These are phyloP conservation scores for Melanotaenia parkinsoni DNA, from an alignment of 2,797 vertebrate genomes.

Conservation along the genomic window DNA sequence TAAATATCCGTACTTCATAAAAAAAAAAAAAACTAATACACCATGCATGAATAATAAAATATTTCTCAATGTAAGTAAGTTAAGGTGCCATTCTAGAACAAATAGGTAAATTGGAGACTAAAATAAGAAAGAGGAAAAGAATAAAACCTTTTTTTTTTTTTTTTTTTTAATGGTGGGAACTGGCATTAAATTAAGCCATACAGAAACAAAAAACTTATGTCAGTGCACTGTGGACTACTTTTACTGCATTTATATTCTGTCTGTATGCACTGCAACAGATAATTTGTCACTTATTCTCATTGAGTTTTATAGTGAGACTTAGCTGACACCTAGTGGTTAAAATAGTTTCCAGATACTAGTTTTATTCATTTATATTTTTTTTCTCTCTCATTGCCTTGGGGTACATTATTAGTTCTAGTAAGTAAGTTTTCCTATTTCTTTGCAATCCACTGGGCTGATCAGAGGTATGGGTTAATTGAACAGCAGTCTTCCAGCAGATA, in stretches of 20 bases:
- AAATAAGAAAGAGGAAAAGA: background rate
- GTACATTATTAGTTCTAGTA: slow-evolving; percentile 43
- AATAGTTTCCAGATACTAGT: slow-evolving; percentile 2
- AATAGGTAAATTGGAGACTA: background rate
- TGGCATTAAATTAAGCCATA: background rate
- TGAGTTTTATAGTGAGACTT: slow-evolving; percentile 48
- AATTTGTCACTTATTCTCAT: background rate
- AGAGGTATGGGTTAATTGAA: slow-evolving; percentile 58
- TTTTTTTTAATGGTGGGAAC: background rate
- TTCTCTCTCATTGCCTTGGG: background rate
- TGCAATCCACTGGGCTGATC: slow-evolving; percentile 30
- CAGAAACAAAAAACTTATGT: background rate
- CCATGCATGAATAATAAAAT: background rate
- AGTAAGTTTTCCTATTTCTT: slow-evolving; percentile 30
- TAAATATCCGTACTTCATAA: too few relatives aligned
- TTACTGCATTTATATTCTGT: background rate
- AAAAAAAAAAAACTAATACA: background rate
- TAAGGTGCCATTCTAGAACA: too few relatives aligned
- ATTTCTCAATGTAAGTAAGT: too few relatives aligned
- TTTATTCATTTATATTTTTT: background rate
- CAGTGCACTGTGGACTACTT: background rate
- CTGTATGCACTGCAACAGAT: background rate
- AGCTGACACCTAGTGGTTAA: slow-evolving; percentile 74
- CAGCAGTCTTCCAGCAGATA: slow-evolving; percentile 14
- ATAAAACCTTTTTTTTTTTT: too few relatives aligned